These are phyloP conservation scores for Melanotaenia nigrans DNA, from an alignment of 2,797 vertebrate species.

Conservation along the genomic window DNA sequence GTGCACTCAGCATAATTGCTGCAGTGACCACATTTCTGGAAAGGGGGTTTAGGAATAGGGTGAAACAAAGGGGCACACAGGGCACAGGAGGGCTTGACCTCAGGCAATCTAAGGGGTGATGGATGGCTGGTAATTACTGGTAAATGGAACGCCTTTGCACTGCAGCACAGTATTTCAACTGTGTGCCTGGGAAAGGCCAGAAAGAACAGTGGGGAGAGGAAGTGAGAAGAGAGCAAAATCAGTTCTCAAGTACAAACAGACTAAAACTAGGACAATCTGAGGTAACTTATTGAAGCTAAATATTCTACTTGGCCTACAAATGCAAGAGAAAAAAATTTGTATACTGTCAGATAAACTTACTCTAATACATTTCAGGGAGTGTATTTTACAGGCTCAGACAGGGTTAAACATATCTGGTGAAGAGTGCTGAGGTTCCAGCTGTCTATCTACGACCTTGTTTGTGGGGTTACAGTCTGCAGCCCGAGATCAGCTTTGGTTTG, in stretches of 20 bases:
- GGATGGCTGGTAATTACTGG: conserved; percentile 87
- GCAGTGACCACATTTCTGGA: conserved; percentile 83
- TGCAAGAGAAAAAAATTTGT: conserved; percentile 10
- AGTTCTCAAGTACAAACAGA: conserved; percentile 33
- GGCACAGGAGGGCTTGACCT: conserved; percentile 85
- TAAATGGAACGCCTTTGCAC: conserved; percentile 85
- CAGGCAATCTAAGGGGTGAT: conserved; percentile 86
- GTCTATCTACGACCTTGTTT: conserved; percentile 73
- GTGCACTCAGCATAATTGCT: conserved; percentile 83
- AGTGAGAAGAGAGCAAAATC: conserved; percentile 30
- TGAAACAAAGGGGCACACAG: conserved; percentile 66
- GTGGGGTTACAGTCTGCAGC: conserved; percentile 70
- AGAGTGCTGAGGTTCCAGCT: conserved; percentile 60
- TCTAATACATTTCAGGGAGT: conserved; percentile 37
- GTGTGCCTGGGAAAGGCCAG: conserved; percentile 62
- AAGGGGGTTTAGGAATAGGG: conserved; percentile 71
- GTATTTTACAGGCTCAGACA: conserved; percentile 44
- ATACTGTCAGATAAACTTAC: conserved; percentile 23
- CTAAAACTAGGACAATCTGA: conserved; percentile 7
- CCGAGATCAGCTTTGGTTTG: conserved; percentile 71
- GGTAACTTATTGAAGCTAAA: conserved; percentile 12
- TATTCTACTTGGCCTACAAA: conserved; percentile 11
- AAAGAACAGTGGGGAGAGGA: conserved; percentile 31
- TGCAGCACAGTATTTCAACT: conserved; percentile 82
- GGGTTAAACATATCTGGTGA: conserved; percentile 60